phyloP scores from a whole-genome alignment of 2,888 invertebrate genomes.

The Chalcis sispes region DNA sequence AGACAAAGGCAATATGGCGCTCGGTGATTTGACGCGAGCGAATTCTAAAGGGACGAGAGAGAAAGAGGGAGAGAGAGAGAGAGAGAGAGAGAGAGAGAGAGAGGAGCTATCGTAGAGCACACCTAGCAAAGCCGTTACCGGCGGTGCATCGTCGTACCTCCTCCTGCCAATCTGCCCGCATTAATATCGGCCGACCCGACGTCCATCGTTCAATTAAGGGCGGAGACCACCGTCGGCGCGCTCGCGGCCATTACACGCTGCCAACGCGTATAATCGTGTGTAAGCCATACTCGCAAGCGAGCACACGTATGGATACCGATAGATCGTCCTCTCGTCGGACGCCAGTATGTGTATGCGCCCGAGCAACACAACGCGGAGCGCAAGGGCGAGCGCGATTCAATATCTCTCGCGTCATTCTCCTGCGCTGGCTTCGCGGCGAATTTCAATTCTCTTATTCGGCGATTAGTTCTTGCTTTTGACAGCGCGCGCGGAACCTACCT shows the following conservation, averaged over 20 bases:
- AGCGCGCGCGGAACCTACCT: too few relatives aligned
- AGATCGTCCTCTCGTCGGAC: too few relatives aligned
- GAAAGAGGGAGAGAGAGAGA: too few relatives aligned
- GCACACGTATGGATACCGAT: constrained; percentile 68
- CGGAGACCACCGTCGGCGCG: constrained; percentile 43
- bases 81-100: too few relatives aligned
- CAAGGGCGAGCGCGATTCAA: constrained; percentile 36
- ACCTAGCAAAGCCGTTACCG: too few relatives aligned
- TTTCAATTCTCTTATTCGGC: constrained; percentile 57
- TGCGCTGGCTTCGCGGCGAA: neutral
- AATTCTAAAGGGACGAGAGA: constrained; percentile 32
- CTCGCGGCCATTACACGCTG: constrained; percentile 57
- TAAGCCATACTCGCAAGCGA: constrained; percentile 62
- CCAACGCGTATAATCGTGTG: constrained; percentile 59
- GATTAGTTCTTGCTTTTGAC: constrained; percentile 53
- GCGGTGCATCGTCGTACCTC: constrained; percentile 19
- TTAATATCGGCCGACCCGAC: constrained; percentile 69
- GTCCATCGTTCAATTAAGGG: constrained; percentile 71
- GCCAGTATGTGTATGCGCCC: constrained; percentile 20
- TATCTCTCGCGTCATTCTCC: constrained; percentile 4
- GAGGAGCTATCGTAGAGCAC: too few relatives aligned
- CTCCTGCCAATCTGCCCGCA: constrained; percentile 69
- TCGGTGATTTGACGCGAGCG: constrained; percentile 11
- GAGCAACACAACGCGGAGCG: too few relatives aligned
- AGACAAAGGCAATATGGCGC: constrained; percentile 16